phyloP scores from a whole-genome alignment of 2,888 invertebrate genomes.

The Allolobophora icterica region DNA sequence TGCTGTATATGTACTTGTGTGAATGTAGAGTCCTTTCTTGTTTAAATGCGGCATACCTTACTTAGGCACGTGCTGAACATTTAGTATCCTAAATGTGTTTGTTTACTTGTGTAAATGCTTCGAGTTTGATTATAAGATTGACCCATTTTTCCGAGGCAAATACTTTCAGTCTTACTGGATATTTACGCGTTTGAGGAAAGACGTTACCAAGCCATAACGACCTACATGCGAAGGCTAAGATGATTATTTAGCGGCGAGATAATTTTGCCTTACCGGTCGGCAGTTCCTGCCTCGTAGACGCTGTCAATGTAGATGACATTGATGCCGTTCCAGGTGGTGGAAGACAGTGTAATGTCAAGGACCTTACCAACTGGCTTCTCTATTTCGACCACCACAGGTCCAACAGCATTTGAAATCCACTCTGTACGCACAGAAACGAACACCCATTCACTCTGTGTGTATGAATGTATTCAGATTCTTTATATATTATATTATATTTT shows the following conservation, averaged over 20 bases:
- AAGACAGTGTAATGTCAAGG: constrained; percentile 70
- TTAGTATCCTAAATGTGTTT: no score
- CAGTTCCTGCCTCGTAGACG: constrained; percentile 61
- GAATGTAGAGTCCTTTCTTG: no score
- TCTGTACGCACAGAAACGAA: constrained; percentile 70
- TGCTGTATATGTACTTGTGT: background rate
- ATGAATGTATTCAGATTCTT: background rate
- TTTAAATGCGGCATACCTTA: no score
- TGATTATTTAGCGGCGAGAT: background rate
- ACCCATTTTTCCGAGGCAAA: no score
- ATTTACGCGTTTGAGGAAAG: background rate
- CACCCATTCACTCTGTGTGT: background rate
- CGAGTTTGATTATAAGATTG: background rate
- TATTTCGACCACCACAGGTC: constrained; percentile 87
- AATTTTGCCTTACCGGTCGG: constrained; percentile 64
- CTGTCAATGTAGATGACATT: constrained; percentile 57
- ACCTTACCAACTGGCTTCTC: constrained; percentile 80
- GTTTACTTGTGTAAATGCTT: no score
- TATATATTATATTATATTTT: no score
- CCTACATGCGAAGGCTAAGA: background rate
- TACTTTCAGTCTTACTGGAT: no score
- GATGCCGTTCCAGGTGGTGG: background rate
- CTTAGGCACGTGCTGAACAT: no score
- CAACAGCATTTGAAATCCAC: constrained; percentile 82
- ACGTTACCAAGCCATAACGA: background rate